phyloP scores from a whole-genome alignment of 2,797 vertebrate genomes.

The Limosa lapponica region DNA sequence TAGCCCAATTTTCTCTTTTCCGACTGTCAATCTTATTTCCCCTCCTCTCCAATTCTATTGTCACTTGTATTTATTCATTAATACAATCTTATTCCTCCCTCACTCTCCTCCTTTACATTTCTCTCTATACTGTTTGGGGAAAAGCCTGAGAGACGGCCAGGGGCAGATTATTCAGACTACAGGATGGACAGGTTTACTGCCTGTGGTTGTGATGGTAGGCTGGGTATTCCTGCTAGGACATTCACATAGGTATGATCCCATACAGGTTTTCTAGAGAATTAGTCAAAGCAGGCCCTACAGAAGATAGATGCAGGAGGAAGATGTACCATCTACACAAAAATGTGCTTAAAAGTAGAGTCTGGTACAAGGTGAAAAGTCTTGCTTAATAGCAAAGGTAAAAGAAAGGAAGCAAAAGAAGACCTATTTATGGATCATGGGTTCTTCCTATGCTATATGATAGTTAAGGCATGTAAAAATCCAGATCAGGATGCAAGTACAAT shows the following conservation, averaged over 20 bases:
- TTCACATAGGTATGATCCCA: fast-evolving
- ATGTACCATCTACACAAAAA: background rate
- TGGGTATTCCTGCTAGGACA: background rate
- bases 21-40: fast-evolving
- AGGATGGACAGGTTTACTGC: background rate
- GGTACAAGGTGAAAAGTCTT: background rate
- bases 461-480: background rate
- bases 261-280: background rate
- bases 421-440: background rate
- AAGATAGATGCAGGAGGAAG: background rate
- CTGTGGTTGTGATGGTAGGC: background rate
- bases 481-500: background rate
- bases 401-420: background rate
- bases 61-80: background rate
- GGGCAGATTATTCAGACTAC: background rate
- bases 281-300: background rate
- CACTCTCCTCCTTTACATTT: background rate
- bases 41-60: background rate
- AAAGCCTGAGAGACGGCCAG: background rate
- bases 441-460: background rate
- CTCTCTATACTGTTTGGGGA: background rate
- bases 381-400: background rate
- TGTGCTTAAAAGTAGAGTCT: background rate
- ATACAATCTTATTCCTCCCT: background rate
- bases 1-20: conserved; percentile 1